Conservation (phyloP, 2,797 vertebrate species). For the Furcifer pardalis region DNA sequence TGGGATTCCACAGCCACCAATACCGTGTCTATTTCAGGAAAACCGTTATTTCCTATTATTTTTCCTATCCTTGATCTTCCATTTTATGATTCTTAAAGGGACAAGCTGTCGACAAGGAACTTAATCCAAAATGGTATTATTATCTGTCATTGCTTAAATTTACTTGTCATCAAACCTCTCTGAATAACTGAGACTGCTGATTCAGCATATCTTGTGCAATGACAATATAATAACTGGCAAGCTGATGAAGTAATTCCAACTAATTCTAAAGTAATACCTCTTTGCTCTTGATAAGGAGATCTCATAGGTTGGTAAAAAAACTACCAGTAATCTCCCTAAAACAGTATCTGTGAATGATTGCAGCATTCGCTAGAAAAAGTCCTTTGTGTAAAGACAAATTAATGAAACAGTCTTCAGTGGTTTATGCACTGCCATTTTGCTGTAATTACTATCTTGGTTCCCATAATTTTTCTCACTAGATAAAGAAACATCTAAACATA, state of each 20-base stretch:
- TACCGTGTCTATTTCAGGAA: slow-evolving; percentile 71
- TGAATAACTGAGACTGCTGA: background rate
- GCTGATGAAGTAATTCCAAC: background rate
- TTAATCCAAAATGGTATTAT: slow-evolving; percentile 21
- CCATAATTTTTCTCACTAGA: background rate
- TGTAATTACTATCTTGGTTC: background rate
- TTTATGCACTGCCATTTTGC: no score
- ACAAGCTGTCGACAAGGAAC: slow-evolving; percentile 27
- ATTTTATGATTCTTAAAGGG: background rate
- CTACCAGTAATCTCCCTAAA: background rate
- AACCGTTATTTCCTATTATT: slow-evolving; percentile 59
- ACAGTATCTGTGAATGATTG: background rate
- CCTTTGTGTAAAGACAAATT: slow-evolving; percentile 1
- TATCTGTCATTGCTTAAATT: background rate
- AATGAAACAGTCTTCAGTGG: background rate
- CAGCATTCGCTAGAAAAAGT: background rate
- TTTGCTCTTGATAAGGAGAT: background rate
- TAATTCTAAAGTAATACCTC: background rate
- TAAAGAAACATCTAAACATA: background rate
- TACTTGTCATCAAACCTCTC: slow-evolving; percentile 7
- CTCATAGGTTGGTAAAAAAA: background rate
- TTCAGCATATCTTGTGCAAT: background rate
- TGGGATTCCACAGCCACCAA: slow-evolving; percentile 64
- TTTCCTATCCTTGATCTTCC: slow-evolving; percentile 61
- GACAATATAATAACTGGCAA: background rate